These are phyloP conservation scores for Ectemnius lituratus DNA, from an alignment of 2,888 invertebrate species.

Conservation along the genomic window DNA sequence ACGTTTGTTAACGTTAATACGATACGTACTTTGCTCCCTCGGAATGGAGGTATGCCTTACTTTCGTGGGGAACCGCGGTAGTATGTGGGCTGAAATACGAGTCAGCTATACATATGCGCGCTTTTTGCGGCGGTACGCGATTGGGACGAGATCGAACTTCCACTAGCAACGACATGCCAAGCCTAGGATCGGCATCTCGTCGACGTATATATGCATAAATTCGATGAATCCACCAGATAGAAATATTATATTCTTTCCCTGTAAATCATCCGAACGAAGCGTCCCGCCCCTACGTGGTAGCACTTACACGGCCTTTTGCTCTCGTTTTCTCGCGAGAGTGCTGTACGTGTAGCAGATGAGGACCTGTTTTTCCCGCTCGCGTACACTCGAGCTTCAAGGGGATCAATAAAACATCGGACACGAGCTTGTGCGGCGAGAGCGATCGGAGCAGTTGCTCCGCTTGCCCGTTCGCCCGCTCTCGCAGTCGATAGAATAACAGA, in stretches of 20 bases:
- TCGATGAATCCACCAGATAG: too few relatives aligned
- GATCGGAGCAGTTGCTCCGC: conserved; percentile 9
- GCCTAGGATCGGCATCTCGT: too few relatives aligned
- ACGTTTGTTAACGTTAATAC: conserved; percentile 31
- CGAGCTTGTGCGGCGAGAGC: conserved; percentile 48
- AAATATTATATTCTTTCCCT: too few relatives aligned
- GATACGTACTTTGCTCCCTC: conserved; percentile 11
- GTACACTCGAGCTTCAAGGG: conserved; percentile 39
- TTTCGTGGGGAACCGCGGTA: neutral
- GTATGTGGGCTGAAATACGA: conserved; percentile 1
- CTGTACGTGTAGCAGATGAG: neutral
- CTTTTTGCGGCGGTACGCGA: neutral
- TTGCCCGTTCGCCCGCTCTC: conserved; percentile 38
- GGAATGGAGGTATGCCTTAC: neutral
- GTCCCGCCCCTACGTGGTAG: too few relatives aligned
- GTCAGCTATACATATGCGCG: neutral
- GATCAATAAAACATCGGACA: conserved; percentile 57
- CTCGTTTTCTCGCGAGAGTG: neutral
- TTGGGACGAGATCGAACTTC: too few relatives aligned
- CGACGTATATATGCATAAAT: too few relatives aligned
- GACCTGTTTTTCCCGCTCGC: conserved; percentile 38
- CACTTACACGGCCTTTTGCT: neutral
- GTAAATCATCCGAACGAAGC: too few relatives aligned
- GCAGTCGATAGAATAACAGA: conserved; percentile 63
- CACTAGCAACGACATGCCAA: too few relatives aligned